Evolutionary conservation across 2,113 vertebrate species (phyloP), one percentile per base, ranked within the genome.

Genomic region (Poecilia latipinna): DNA sequence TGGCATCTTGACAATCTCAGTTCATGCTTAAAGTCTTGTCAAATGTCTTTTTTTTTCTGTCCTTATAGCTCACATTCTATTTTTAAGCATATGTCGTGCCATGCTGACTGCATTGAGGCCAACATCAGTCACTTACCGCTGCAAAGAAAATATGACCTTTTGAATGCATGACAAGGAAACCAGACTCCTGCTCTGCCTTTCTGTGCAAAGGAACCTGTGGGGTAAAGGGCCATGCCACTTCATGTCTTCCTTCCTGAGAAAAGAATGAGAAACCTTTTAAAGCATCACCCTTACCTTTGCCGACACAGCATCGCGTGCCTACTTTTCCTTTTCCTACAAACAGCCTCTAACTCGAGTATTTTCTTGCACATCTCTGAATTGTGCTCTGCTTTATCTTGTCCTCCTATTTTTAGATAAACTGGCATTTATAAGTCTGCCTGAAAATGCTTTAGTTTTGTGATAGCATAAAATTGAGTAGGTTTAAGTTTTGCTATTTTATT

Each of bases 71-170:
- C 57, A 4, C 48, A 8, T 72, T 78, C 79, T 82, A 64, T 82
- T 86, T 57, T 71, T 78, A 22, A 76, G 78, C 28, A 12, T 51
- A 71, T 69, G 80, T 80, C 80, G 68, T 15, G 62, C 78, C 70
- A 83, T 22, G n/a, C 26, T 13, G 6, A 39, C 33, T 68, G 68
- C 75, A 73, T n/a, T 80, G 74, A 83, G 83, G 71, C 64, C 65
- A 76, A 84, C 66, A 86, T 82, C 83, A 75, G 73, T 85, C 82
- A 83, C 65, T 44, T 51, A 65, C 72, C 2, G 35, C 73, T 75
- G 78, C 75, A 71, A 79, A 86, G 88, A 79, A 90, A 88, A 79
- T 39, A 69, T 80, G 73, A 61, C 37, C 78, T 77, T 89, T 87
- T 83, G 72, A 88, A 76, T 71, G 67, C 24, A 51, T 2, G 28